A percentile compares a stretch with the other conserved stretches of the same genome.
These are phyloP conservation scores for Wiebesia pumilae DNA, from an alignment of 1,140 invertebrate species.

Conservation along the genomic window DNA sequence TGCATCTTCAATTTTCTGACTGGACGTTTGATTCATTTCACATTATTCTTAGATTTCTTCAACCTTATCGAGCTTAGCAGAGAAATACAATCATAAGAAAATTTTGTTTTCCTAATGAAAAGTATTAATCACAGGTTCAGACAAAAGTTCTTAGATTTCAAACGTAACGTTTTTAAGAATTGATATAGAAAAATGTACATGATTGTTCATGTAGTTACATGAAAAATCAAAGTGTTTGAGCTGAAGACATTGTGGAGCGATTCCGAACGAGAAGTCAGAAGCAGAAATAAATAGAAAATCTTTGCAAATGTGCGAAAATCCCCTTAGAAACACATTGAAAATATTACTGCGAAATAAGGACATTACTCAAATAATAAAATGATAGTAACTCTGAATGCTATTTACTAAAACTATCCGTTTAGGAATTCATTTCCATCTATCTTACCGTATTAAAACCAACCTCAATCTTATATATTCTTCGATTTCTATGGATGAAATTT, in stretches of 20 bases:
- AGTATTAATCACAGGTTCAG: neutral
- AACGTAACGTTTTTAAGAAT: no score
- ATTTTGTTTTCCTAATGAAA: neutral
- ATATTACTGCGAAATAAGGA: neutral
- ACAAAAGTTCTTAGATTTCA: neutral
- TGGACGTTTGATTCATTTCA: constrained; percentile 42
- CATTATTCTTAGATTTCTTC: constrained; percentile 11
- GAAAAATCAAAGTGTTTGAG: neutral
- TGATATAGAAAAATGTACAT: no score
- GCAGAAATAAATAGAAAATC: neutral
- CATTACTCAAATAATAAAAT: neutral
- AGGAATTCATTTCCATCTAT: neutral
- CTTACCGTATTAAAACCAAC: neutral
- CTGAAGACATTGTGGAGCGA: neutral
- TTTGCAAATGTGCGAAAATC: neutral
- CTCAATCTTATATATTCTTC: neutral
- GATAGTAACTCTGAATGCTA: neutral
- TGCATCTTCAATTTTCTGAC: constrained; percentile 25
- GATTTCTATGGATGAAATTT: neutral
- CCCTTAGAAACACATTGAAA: neutral
- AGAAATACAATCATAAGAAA: neutral
- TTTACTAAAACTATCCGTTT: neutral
- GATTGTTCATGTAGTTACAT: no score
- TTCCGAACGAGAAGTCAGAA: neutral
- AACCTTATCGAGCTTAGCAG: neutral